Percentiles rank a stretch among this genome's conserved stretches.
Conservation (phyloP, 2,797 vertebrate genomes). For the Liparis tanakae region DNA sequence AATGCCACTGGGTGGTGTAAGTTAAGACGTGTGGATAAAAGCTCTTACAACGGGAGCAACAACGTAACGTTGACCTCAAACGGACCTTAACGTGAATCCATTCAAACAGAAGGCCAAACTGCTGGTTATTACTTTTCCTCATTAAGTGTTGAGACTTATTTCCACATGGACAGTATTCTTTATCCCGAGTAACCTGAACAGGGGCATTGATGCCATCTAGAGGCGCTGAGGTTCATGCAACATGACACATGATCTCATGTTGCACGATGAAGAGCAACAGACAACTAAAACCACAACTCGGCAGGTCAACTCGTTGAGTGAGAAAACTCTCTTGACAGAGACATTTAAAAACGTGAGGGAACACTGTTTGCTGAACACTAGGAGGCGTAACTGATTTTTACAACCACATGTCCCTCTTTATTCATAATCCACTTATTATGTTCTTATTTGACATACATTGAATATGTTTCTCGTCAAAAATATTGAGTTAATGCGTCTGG, state of each 20-base stretch:
- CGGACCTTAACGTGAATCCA: constrained; percentile 10
- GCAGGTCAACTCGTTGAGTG: constrained; percentile 1
- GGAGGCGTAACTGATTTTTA: neutral
- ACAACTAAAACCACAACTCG: constrained; percentile 19
- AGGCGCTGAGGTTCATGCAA: constrained; percentile 39
- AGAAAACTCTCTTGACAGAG: neutral
- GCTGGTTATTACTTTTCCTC: constrained; percentile 38
- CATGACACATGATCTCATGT: constrained; percentile 41
- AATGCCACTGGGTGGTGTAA: neutral
- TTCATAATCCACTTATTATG: neutral
- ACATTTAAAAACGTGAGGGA: constrained; percentile 3
- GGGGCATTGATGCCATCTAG: constrained; percentile 71
- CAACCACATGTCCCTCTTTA: neutral
- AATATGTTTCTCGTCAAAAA: neutral
- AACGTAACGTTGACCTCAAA: constrained; percentile 14
- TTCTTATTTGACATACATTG: neutral
- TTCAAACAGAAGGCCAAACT: constrained; percentile 18
- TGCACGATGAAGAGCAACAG: constrained; percentile 30
- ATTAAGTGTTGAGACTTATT: constrained; percentile 63
- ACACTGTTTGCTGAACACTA: constrained; percentile 4
- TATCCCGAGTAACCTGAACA: constrained; percentile 49
- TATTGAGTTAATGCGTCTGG: neutral
- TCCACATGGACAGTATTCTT: constrained; percentile 51
- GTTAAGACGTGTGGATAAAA: constrained; percentile 11
- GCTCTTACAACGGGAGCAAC: neutral